Conservation (phyloP, 1,140 invertebrate species). For the Battus philenor region DNA sequence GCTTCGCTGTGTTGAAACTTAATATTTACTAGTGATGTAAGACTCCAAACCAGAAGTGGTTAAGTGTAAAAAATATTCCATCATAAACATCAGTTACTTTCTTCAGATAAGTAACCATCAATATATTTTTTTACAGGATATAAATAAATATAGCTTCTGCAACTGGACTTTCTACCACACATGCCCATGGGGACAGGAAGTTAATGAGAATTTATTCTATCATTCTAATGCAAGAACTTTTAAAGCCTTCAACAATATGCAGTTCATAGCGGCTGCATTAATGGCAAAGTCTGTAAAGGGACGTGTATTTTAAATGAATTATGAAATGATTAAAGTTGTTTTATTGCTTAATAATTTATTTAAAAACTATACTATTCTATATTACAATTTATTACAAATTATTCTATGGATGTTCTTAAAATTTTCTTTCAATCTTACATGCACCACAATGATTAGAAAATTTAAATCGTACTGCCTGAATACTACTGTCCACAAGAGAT, state of each 20-base stretch:
- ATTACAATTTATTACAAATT: no score
- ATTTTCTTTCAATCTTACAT: no score
- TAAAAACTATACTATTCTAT: constrained; percentile 1
- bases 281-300: constrained; percentile 43
- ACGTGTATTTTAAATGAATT: constrained; percentile 30
- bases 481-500: no score
- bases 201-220: constrained; percentile 40
- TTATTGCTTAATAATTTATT: constrained; percentile 7
- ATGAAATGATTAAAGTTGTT: constrained; percentile 2
- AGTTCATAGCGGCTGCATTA: constrained; percentile 51
- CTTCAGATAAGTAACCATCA: no score
- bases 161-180: constrained; percentile 59
- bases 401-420: no score
- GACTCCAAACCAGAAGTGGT: no score
- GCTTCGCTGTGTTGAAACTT: no score
- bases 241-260: constrained; percentile 50
- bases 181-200: constrained; percentile 45
- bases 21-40: no score
- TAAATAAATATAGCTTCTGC: constrained; percentile 21
- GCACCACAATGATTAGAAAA: no score
- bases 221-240: constrained; percentile 46
- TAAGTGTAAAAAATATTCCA: no score
- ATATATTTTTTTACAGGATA: constrained; percentile 43
- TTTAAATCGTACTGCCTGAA: no score
- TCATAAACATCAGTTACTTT: no score